A percentile compares a stretch with the other conserved stretches of the same genome.
phyloP scores from a whole-genome alignment of 2,888 invertebrate genomes.

The Lasius fuliginosus region DNA sequence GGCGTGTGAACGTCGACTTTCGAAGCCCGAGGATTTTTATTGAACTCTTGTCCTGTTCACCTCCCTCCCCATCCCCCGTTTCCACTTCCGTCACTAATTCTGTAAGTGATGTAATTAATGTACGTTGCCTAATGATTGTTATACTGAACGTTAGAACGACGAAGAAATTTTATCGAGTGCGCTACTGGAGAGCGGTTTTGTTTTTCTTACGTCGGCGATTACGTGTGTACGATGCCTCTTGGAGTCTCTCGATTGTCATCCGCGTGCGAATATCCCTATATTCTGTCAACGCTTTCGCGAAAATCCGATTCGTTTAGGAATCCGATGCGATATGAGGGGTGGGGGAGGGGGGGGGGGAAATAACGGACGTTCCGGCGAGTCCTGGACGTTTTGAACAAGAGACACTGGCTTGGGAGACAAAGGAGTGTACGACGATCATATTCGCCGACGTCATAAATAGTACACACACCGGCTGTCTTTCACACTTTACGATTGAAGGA shows the following conservation, averaged over 20 bases:
- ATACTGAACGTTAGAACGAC: constrained; percentile 75
- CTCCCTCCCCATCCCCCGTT: constrained; percentile 59
- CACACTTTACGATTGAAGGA: constrained; percentile 81
- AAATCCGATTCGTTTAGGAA: constrained; percentile 21
- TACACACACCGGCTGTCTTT: constrained; percentile 84
- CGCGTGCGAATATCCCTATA: neutral
- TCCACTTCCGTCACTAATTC: constrained; percentile 61
- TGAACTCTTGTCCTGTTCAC: neutral
- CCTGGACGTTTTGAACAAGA: neutral
- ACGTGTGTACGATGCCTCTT: constrained; percentile 30
- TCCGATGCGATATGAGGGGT: neutral
- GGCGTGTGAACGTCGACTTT: constrained; percentile 23
- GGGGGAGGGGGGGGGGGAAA: too few species aligned
- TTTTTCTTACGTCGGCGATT: constrained; percentile 71
- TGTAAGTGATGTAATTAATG: constrained; percentile 74
- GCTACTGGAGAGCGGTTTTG: constrained; percentile 82
- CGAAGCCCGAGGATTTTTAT: constrained; percentile 6
- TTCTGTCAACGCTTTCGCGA: constrained; percentile 2
- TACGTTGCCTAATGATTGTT: constrained; percentile 77
- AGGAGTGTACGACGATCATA: constrained; percentile 55
- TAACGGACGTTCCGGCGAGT: constrained; percentile 38
- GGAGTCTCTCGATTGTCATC: constrained; percentile 48
- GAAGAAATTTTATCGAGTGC: constrained; percentile 78
- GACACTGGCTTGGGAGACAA: constrained; percentile 71
- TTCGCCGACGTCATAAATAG: constrained; percentile 78